Percentiles rank a stretch among this genome's conserved stretches.
Conservation (phyloP, 2,888 invertebrate species). For the Cenopis cana region DNA sequence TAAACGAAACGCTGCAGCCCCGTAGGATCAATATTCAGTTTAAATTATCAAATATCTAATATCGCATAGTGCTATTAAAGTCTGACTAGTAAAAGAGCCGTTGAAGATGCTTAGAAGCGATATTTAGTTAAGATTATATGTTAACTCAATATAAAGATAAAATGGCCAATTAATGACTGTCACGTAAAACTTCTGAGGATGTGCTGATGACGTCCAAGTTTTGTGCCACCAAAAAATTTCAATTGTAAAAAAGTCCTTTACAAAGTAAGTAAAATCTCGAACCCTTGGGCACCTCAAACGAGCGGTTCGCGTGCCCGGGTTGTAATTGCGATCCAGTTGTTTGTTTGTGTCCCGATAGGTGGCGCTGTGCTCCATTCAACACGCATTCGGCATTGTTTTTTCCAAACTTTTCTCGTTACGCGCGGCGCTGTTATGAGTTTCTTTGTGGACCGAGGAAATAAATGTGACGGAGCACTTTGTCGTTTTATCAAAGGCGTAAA, state of each 20-base stretch:
- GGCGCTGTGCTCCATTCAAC: slow-evolving; percentile 38
- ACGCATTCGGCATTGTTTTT: slow-evolving; percentile 45
- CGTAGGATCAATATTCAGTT: too few relatives aligned
- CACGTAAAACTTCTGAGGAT: not conserved
- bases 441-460: slow-evolving; percentile 21
- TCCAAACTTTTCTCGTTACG: slow-evolving; percentile 45
- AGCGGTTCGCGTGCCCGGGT: slow-evolving; percentile 43
- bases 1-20: too few relatives aligned
- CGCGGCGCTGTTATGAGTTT: slow-evolving; percentile 18
- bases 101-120: too few relatives aligned
- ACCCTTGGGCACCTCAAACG: slow-evolving; percentile 31
- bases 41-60: too few relatives aligned
- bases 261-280: not conserved
- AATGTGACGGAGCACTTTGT: slow-evolving; percentile 19
- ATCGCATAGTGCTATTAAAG: not conserved
- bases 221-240: not conserved
- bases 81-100: not conserved
- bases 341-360: slow-evolving; percentile 43
- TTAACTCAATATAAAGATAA: not conserved
- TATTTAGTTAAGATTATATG: too few relatives aligned
- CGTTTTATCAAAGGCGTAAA: slow-evolving; percentile 16
- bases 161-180: not conserved
- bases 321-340: slow-evolving; percentile 46
- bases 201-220: too few relatives aligned
- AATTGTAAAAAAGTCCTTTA: not conserved